phyloP scores from a whole-genome alignment of 1,140 invertebrate species.

The Carposina sasakii region DNA sequence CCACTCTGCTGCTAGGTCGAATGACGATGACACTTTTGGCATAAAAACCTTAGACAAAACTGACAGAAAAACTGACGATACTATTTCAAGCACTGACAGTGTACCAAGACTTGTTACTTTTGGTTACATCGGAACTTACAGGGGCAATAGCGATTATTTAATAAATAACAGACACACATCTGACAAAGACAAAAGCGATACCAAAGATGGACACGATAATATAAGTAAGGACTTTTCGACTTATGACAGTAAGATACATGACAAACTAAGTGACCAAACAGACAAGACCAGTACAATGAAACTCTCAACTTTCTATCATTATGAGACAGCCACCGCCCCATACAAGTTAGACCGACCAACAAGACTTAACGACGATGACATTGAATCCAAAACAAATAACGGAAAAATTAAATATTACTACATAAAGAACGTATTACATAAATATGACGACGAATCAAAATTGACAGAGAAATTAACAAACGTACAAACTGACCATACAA shows the following conservation, averaged over 20 bases:
- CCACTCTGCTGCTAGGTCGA: slow-evolving; percentile 52
- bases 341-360: slow-evolving; percentile 52
- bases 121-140: slow-evolving; percentile 59
- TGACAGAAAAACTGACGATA: slow-evolving; percentile 27
- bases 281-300: slow-evolving; percentile 28
- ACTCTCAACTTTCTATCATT: slow-evolving; percentile 58
- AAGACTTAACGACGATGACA: slow-evolving; percentile 47
- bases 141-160: slow-evolving; percentile 23
- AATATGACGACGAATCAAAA: slow-evolving; percentile 59
- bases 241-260: slow-evolving; percentile 28
- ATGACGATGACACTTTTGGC: slow-evolving; percentile 34
- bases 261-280: slow-evolving; percentile 20
- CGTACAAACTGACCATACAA: too few relatives aligned
- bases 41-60: slow-evolving; percentile 24
- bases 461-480: slow-evolving; percentile 31
- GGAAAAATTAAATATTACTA: slow-evolving; percentile 72
- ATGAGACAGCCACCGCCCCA: slow-evolving; percentile 57
- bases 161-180: slow-evolving; percentile 21
- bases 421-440: slow-evolving; percentile 71
- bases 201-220: slow-evolving; percentile 26
- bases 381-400: slow-evolving; percentile 22
- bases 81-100: slow-evolving; percentile 52
- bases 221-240: slow-evolving; percentile 57
- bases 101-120: slow-evolving; percentile 60
- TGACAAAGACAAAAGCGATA: slow-evolving; percentile 18